A percentile compares a stretch with the other conserved stretches of the same genome.
These are phyloP conservation scores for Tachystola acroxantha DNA, from an alignment of 2,888 invertebrate species.

Conservation along the genomic window DNA sequence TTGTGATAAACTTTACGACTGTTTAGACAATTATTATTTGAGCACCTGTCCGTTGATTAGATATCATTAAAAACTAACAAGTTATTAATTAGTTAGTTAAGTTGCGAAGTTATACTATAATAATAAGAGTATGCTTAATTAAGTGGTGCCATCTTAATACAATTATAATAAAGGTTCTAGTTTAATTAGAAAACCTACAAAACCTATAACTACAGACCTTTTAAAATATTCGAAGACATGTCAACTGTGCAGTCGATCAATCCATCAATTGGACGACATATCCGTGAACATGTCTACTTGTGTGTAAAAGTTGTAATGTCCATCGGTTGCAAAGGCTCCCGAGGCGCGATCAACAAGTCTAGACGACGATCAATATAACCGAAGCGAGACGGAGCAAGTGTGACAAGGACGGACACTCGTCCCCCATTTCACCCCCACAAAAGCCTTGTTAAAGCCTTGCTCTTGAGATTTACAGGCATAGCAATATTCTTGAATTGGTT, in stretches of 20 bases:
- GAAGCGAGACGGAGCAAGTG: conserved; percentile 43
- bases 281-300: neutral
- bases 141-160: too few relatives aligned
- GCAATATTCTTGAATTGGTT: neutral
- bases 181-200: too few relatives aligned
- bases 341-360: conserved; percentile 67
- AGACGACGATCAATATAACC: conserved; percentile 71
- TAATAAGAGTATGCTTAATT: too few relatives aligned
- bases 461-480: conserved; percentile 8
- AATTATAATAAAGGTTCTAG: too few relatives aligned
- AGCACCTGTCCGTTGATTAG: neutral
- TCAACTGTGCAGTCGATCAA: too few relatives aligned
- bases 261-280: too few relatives aligned
- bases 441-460: conserved; percentile 16
- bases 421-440: conserved; percentile 28
- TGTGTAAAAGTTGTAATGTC: neutral
- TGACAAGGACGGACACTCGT: conserved; percentile 37
- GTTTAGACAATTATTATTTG: conserved; percentile 6
- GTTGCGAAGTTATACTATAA: neutral
- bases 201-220: too few relatives aligned
- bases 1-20: conserved; percentile 24
- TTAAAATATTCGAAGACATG: too few relatives aligned
- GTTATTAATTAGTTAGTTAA: neutral
- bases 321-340: neutral
- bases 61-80: neutral